Conservation (phyloP, 1,140 invertebrate species). For the Drosophila nigromelanica region DNA sequence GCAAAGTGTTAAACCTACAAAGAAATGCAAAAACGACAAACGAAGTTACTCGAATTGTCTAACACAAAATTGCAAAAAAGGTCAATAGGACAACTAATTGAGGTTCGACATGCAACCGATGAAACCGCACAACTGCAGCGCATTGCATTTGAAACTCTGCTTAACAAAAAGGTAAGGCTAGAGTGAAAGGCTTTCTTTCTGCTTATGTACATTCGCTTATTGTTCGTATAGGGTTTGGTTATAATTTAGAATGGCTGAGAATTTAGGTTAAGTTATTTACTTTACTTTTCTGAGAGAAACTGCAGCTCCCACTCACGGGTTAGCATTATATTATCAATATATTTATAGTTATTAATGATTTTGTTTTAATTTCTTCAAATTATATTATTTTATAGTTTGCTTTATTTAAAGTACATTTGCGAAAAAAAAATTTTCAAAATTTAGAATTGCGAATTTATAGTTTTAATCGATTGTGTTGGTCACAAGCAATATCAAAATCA, state of each 20-base stretch:
- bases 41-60: conserved; percentile 15
- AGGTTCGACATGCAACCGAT: conserved; percentile 40
- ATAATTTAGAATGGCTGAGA: background rate
- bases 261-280: background rate
- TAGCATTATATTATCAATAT: too few relatives aligned
- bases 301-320: too few relatives aligned
- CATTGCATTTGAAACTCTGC: conserved; percentile 8
- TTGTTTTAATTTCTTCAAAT: too few relatives aligned
- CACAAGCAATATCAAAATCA: too few relatives aligned
- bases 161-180: background rate
- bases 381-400: too few relatives aligned
- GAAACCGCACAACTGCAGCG: conserved; percentile 40
- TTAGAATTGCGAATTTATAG: too few relatives aligned
- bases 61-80: conserved; percentile 35
- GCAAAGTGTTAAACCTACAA: conserved; percentile 25
- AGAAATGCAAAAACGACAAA: conserved; percentile 8
- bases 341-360: too few relatives aligned
- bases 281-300: background rate
- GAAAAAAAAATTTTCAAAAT: too few relatives aligned
- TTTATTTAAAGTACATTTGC: too few relatives aligned
- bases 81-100: conserved; percentile 63
- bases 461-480: too few relatives aligned
- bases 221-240: background rate
- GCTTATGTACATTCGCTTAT: background rate
- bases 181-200: conserved; percentile 3